phyloP scores from a whole-genome alignment of 2,888 invertebrate species.

The Miltochrista miniata region DNA sequence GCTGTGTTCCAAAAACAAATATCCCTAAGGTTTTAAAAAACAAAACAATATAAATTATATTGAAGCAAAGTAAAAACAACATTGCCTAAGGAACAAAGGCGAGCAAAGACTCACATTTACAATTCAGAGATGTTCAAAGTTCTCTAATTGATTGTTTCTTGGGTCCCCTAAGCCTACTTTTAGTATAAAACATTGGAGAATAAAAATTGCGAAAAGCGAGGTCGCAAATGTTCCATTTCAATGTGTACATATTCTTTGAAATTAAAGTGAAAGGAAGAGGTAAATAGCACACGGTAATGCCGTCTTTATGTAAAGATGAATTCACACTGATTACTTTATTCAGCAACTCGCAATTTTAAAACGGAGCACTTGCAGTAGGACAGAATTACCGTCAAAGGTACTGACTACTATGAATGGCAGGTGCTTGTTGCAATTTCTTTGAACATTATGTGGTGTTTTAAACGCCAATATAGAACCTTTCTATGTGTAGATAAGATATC shows the following conservation, averaged over 20 bases:
- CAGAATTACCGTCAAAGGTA: too few relatives aligned
- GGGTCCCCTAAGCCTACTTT: constrained; percentile 63
- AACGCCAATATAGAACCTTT: too few relatives aligned
- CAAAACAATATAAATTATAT: constrained; percentile 46
- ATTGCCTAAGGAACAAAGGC: constrained; percentile 44
- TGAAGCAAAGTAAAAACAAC: constrained; percentile 41
- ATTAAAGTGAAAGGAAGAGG: too few relatives aligned
- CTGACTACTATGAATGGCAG: too few relatives aligned
- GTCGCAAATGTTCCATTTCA: constrained; percentile 11
- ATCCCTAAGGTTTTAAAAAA: constrained; percentile 9
- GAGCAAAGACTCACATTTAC: constrained; percentile 61
- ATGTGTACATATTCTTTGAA: constrained; percentile 8
- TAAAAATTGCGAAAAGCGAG: constrained; percentile 29
- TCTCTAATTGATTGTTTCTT: constrained; percentile 76
- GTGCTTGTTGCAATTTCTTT: too few relatives aligned
- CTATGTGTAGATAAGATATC: too few relatives aligned
- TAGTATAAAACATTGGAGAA: constrained; percentile 44
- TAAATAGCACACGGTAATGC: too few relatives aligned
- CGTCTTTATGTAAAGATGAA: too few relatives aligned
- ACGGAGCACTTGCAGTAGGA: too few relatives aligned
- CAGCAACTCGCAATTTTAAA: too few relatives aligned
- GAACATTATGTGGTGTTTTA: too few relatives aligned
- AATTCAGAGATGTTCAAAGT: constrained; percentile 72
- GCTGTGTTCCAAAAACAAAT: neutral
- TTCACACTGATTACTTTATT: too few relatives aligned